phyloP scores from a whole-genome alignment of 2,797 vertebrate species.

The Catharus ustulatus region DNA sequence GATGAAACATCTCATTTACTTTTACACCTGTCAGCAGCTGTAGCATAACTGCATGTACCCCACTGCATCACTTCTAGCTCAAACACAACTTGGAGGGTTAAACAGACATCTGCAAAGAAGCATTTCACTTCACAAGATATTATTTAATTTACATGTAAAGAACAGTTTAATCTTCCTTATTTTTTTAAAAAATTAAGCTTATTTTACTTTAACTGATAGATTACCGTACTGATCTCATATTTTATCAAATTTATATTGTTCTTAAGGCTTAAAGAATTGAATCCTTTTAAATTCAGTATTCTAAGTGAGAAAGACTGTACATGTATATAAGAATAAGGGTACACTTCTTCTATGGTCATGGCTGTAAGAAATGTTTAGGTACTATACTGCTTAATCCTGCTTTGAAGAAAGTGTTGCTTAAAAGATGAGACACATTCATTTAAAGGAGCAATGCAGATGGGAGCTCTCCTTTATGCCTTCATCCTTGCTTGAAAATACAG shows the following conservation, averaged over 20 bases:
- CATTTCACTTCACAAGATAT: neutral
- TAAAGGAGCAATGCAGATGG: neutral
- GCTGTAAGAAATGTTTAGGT: neutral
- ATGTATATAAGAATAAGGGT: neutral
- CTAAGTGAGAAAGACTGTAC: neutral
- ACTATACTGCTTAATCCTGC: neutral
- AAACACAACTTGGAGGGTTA: neutral
- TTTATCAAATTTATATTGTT: neutral
- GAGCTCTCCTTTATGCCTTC: neutral
- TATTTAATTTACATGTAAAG: neutral
- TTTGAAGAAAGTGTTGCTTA: neutral
- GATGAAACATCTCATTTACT: slow-evolving; percentile 27
- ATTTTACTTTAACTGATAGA: neutral
- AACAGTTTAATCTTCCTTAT: neutral
- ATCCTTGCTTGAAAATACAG: neutral
- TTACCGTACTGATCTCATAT: neutral
- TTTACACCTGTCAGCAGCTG: neutral
- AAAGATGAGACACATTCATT: neutral
- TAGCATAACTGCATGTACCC: neutral
- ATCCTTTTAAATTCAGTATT: neutral
- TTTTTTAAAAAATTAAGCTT: neutral
- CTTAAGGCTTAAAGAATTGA: neutral
- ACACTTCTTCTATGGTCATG: neutral
- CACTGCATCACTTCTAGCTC: neutral
- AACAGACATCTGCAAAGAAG: neutral